Evolutionary conservation across 2,888 invertebrate species (phyloP), one percentile per base, ranked within the genome.

Genomic region (Rhamnusium bicolor): DNA sequence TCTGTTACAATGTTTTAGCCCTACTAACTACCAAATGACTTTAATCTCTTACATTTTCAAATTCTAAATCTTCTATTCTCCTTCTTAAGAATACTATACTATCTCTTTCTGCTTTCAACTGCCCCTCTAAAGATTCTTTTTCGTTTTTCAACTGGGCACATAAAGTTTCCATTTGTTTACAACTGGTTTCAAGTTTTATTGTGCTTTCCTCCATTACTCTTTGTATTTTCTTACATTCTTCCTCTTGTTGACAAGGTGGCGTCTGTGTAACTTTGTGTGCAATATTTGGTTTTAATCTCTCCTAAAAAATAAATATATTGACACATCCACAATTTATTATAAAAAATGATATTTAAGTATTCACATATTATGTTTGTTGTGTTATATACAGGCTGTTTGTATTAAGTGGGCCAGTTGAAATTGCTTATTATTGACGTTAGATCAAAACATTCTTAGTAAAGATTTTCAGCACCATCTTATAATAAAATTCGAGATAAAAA

Each of bases 171-270:
- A 88, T 85, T 75, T 87, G 86, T 65, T 80, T 82, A 73, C 86
- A 88, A 68, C 84, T 87, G 0, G 78, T 78, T 77, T 88, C 87
- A 18, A 88, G 83, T 80, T 87, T 87, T 46, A 79, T 71, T 0
- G 87, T 85, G 69, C 84, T 87, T 51, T 85, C 86, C 72, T 86
- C 86, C 78, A 88, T 83, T 62, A 87, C 81, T 77, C 81, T 84
- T 69, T 87, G 85, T 46, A 87, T 78, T 73, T 82, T 83, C 40
- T 83, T 83, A 3, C 84, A 81, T 70, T 87, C 85, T 65, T 84
- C 81, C 54, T 81, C 18, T 32, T 82, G 76, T n/a, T 71, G 51
- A 66, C 78, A 69, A 12, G 85, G 84, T 68, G 82, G 79, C 46
- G 87, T 87, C 80, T 87, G 85, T 7, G 75, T 73, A 14, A 32